Evolutionary conservation across 64 coral and sea anemone species (phyloP).

Genomic region (Stichodactyla mertensii): DNA sequence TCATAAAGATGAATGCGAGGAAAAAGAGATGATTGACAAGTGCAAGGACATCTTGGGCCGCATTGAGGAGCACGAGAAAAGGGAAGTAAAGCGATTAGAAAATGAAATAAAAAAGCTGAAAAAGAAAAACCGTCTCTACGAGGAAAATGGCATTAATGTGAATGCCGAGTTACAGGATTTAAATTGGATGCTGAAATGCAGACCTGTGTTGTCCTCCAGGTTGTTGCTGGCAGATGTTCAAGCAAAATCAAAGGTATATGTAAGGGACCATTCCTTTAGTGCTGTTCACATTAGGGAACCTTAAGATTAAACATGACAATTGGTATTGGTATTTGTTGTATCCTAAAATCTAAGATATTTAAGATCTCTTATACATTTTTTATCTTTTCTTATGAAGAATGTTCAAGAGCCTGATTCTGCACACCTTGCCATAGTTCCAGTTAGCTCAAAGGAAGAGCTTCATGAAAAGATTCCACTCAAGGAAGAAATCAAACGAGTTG

Average conservation of each 20-base stretch:
- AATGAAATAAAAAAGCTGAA: conserved; percentile 46
- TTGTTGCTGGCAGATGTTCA: conserved; percentile 13
- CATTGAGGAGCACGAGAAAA: conserved; percentile 38
- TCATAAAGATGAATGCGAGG: conserved; percentile 62
- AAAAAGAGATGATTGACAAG: conserved; percentile 30
- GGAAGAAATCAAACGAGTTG: conserved; percentile 57
- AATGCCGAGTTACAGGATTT: conserved; percentile 16
- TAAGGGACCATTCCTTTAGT: no score
- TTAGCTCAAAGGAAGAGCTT: conserved; percentile 63
- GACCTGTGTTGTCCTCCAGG: conserved; percentile 67
- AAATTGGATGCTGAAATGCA: conserved; percentile 17
- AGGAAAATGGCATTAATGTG: conserved; percentile 17
- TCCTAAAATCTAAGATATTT: no score
- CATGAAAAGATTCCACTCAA: conserved; percentile 39
- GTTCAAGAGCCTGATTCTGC: neutral
- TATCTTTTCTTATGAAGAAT: neutral
- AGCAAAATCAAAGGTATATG: neutral
- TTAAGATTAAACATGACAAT: no score
- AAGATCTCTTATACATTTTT: no score
- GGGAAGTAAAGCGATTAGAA: conserved; percentile 33
- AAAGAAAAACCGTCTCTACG: conserved; percentile 8
- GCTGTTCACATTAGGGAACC: no score
- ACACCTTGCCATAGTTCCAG: neutral
- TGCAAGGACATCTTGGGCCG: conserved; percentile 63
- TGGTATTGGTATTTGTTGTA: no score